Evolutionary conservation across 2,888 invertebrate species (phyloP), one percentile per base, ranked within the genome.

Genomic region (Adelphocoris suturalis): DNA sequence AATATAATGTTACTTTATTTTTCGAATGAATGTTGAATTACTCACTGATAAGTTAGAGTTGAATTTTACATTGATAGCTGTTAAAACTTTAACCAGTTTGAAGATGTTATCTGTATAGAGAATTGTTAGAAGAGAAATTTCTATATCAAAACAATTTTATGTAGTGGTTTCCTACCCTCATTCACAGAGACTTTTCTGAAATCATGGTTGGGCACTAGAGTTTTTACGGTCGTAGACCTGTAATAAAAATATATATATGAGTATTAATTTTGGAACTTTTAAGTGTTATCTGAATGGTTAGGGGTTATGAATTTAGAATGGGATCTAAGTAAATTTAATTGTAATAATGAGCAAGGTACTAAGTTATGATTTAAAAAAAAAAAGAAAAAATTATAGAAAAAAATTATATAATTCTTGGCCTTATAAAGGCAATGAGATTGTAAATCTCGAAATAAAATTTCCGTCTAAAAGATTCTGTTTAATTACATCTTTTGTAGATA

Each of bases 371-470:
- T 85, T 28, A 82, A 37, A 61, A 85, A 85, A 27, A 9, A 52
- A 27, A 84, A 61, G n/a, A 57, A 85, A 82, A 61, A 85, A 61
- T 27, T 61, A 85, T 27, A 57, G 14, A 61, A 52, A 37, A 85
- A 85, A 57, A 61, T 84, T 27, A 55, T 82, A 61, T 85, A 85
- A 55, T 82, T 82, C 48, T 52, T 85, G 28, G 85, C 61, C 85
- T 85, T 85, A 48, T 75, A 84, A 88, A 90, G 82, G 84, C 61
- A 78, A 48, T 84, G 90, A 90, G 90, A 90, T 90, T 90, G 28
- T 52, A 88, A 90, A 90, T 90, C 90, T 90, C 90, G 85, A 76
- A 82, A 82, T 47, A 81, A 37, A 90, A 88, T 88, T 87, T 90
- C 90, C 90, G 90, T 90, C 90, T 90, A 82, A 82, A 82, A 82